A percentile compares a stretch with the other conserved stretches of the same genome.
phyloP scores from a whole-genome alignment of 1,140 invertebrate genomes.

The Solenopsis invicta region DNA sequence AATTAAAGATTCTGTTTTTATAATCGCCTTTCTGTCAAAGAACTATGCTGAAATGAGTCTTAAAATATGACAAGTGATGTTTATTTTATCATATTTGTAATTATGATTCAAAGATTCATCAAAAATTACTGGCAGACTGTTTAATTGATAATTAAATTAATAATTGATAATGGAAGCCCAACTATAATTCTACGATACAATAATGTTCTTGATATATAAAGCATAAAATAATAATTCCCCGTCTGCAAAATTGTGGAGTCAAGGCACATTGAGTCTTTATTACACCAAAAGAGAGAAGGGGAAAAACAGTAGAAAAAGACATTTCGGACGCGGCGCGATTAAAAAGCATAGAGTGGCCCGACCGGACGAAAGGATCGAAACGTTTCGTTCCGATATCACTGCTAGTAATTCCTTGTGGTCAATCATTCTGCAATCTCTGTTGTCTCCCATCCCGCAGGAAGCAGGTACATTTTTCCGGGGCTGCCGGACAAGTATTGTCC shows the following conservation, averaged over 20 bases:
- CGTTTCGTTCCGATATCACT: slow-evolving; percentile 62
- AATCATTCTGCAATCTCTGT: slow-evolving; percentile 53
- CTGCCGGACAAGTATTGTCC: slow-evolving; percentile 57
- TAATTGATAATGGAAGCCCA: neutral
- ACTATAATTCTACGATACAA: neutral
- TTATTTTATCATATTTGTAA: neutral
- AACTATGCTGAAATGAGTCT: neutral
- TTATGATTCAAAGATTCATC: neutral
- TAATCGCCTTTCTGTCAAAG: neutral
- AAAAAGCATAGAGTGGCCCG: slow-evolving; percentile 56
- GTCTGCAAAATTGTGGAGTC: neutral
- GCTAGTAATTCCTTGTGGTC: slow-evolving; percentile 43
- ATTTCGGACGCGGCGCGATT: slow-evolving; percentile 48
- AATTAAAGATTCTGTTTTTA: neutral
- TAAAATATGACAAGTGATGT: neutral
- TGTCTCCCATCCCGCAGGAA: neutral
- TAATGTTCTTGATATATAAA: neutral
- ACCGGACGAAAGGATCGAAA: slow-evolving; percentile 34
- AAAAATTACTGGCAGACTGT: neutral
- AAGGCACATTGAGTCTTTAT: slow-evolving; percentile 44
- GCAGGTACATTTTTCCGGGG: slow-evolving; percentile 19
- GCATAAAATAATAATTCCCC: neutral
- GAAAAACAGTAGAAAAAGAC: slow-evolving; percentile 29
- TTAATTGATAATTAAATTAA: slow-evolving; percentile 12
- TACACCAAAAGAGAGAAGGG: slow-evolving; percentile 49